Conservation (phyloP, 2,113 vertebrate genomes). For the Xenus cinereus region DNA sequence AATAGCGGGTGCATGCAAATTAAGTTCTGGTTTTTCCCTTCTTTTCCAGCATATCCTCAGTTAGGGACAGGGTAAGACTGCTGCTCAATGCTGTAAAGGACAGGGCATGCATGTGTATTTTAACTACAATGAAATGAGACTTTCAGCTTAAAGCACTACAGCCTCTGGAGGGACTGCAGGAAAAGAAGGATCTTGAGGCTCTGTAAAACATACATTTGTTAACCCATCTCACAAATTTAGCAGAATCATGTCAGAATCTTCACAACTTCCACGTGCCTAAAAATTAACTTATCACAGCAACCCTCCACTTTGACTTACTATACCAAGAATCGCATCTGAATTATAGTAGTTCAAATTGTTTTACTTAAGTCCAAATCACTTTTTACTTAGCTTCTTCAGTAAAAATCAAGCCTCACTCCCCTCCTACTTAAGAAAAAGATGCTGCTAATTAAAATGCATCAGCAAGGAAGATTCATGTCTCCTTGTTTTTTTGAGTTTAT, state of each 20-base stretch:
- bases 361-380: not conserved
- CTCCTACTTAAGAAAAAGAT: not conserved
- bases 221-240: not conserved
- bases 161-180: not conserved
- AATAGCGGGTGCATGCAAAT: not conserved
- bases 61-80: not conserved
- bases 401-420: not conserved
- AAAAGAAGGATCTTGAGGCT: not conserved
- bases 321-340: not conserved
- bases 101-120: accelerated
- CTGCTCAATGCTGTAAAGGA: not conserved
- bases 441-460: not conserved
- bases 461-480: not conserved
- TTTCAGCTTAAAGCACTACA: not conserved
- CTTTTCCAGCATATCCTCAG: not conserved
- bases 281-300: not conserved
- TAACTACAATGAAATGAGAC: not conserved
- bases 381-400: not conserved
- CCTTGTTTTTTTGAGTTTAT: not conserved
- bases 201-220: not conserved
- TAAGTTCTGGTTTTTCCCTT: not conserved
- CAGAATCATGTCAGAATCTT: not conserved
- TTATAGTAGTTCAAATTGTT: not conserved
- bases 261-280: not conserved
- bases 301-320: not conserved